Conservation (phyloP, 2,113 vertebrate genomes). For the Takifugu bimaculatus region DNA sequence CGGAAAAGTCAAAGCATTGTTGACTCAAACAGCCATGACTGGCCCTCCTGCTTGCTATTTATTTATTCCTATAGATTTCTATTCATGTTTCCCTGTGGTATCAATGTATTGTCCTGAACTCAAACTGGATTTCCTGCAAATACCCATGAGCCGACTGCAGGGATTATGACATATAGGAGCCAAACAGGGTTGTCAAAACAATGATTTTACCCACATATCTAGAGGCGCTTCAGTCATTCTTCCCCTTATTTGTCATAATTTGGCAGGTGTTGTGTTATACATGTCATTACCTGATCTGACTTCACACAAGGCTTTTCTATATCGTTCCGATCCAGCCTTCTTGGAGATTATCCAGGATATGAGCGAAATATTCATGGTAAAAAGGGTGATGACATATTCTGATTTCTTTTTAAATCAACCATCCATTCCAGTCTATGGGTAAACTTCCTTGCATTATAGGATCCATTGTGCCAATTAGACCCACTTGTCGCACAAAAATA, state of each 20-base stretch:
- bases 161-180: constrained; percentile 17
- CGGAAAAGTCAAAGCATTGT: no score
- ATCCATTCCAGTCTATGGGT: not conserved
- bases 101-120: not conserved
- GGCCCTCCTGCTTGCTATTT: no score
- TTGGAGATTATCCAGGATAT: constrained; percentile 2
- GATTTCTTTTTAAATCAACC: not conserved
- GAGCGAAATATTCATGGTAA: not conserved
- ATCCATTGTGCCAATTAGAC: no score
- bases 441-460: no score
- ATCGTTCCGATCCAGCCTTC: constrained; percentile 16
- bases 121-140: constrained; percentile 39
- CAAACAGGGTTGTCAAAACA: constrained; percentile 12
- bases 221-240: constrained; percentile 8
- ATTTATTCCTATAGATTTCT: no score
- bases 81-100: no score
- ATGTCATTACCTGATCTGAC: constrained; percentile 39
- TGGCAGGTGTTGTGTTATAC: constrained; percentile 15
- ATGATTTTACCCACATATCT: not conserved
- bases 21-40: no score
- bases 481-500: no score
- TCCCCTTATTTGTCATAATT: constrained; percentile 14
- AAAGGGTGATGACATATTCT: not conserved
- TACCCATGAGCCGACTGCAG: constrained; percentile 23
- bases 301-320: constrained; percentile 6